A percentile compares a stretch with the other conserved stretches of the same genome.
phyloP scores from a whole-genome alignment of 2,113 vertebrate species.

The Salminus brasiliensis region DNA sequence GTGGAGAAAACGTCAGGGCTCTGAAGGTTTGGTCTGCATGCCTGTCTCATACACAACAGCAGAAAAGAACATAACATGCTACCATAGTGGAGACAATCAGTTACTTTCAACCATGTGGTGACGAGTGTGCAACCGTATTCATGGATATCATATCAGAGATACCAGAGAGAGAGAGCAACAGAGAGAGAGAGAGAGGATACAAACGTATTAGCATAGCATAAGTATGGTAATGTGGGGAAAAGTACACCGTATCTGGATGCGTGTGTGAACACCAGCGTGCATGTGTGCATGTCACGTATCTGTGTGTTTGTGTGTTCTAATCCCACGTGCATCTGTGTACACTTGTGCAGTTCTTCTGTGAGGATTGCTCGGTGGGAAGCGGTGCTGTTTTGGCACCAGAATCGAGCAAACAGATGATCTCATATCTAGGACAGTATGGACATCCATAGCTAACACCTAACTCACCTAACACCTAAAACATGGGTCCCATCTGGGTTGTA shows the following conservation, averaged over 20 bases:
- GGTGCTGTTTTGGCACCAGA: background rate
- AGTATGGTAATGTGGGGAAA: background rate
- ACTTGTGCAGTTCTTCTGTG: slow-evolving; percentile 16
- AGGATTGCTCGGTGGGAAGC: slow-evolving; percentile 5
- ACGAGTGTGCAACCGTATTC: background rate
- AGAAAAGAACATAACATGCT: slow-evolving; percentile 59
- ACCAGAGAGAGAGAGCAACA: slow-evolving; percentile 11
- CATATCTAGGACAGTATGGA: too few relatives aligned
- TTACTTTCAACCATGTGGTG: slow-evolving; percentile 7
- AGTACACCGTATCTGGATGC: background rate
- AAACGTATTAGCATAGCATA: slow-evolving; percentile 13
- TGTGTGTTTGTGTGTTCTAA: slow-evolving; percentile 10
- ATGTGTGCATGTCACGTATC: background rate
- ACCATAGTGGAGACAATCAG: slow-evolving; percentile 46
- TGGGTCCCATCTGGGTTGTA: too few relatives aligned
- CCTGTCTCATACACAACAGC: slow-evolving; percentile 60
- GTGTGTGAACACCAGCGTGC: background rate
- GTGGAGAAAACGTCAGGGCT: slow-evolving; percentile 49
- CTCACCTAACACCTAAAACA: too few relatives aligned
- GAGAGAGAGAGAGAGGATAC: slow-evolving; percentile 1
- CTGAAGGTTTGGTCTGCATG: slow-evolving; percentile 59
- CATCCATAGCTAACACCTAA: too few relatives aligned
- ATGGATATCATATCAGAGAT: background rate
- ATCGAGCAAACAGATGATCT: background rate
- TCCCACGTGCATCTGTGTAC: background rate